Percentiles rank a stretch among this genome's conserved stretches.
Evolutionary conservation across 1,140 invertebrate species (phyloP).

Genomic region (Calephelis nemesis): DNA sequence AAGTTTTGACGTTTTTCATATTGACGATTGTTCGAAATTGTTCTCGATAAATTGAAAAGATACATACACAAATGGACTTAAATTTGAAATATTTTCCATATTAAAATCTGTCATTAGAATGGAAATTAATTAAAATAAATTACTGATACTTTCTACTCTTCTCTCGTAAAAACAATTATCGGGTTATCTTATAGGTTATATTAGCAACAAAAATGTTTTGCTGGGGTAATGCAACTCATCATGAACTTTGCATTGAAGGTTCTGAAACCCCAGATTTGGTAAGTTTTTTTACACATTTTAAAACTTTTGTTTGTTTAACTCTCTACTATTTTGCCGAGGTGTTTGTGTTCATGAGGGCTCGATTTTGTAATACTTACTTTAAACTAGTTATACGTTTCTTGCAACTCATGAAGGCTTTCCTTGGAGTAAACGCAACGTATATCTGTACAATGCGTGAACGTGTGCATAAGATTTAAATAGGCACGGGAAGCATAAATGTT

Average conservation of each 20-base stretch:
- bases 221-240: slow-evolving; percentile 74
- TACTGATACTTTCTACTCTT: not conserved
- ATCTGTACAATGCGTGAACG: too few species aligned
- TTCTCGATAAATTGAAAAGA: slow-evolving; percentile 3
- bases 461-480: too few species aligned
- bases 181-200: slow-evolving; percentile 4
- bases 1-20: slow-evolving; percentile 9
- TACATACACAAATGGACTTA: slow-evolving; percentile 5
- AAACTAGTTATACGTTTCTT: too few species aligned
- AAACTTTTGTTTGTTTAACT: not conserved
- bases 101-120: not conserved
- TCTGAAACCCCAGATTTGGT: slow-evolving; percentile 60
- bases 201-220: slow-evolving; percentile 60
- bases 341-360: too few species aligned
- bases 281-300: slow-evolving; percentile 34
- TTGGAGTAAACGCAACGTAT: too few species aligned
- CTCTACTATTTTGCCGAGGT: too few species aligned
- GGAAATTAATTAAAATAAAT: slow-evolving; percentile 6
- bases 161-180: slow-evolving; percentile 9
- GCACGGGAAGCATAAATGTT: too few species aligned
- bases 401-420: too few species aligned
- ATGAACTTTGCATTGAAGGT: slow-evolving; percentile 66
- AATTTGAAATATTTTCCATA: slow-evolving; percentile 1
- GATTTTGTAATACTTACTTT: too few species aligned
- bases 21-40: slow-evolving; percentile 12